phyloP scores from a whole-genome alignment of 2,113 vertebrate genomes.

The Campylorhamphus procurvoides region DNA sequence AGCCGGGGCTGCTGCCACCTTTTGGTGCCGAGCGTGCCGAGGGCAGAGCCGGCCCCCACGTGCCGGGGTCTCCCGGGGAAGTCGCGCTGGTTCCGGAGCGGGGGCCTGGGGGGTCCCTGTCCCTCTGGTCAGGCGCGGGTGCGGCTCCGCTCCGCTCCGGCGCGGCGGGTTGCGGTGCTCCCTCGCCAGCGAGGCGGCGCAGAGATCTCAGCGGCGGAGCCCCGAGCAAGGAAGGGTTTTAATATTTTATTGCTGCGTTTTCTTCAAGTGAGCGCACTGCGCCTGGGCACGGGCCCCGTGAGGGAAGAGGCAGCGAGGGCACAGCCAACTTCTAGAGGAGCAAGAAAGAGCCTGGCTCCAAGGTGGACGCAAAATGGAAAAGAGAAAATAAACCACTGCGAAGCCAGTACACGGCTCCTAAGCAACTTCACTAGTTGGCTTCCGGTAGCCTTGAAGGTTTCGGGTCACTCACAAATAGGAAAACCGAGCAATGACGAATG shows the following conservation, averaged over 20 bases:
- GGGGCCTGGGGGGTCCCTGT: background rate
- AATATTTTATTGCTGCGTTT: slow-evolving; percentile 44
- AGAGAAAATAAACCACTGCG: background rate
- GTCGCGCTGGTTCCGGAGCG: background rate
- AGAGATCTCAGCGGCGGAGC: background rate
- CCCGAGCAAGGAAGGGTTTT: background rate
- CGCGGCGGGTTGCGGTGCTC: background rate
- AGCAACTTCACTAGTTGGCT: background rate
- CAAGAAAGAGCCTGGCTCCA: background rate
- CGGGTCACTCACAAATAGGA: background rate
- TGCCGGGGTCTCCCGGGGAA: background rate
- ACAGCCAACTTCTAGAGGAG: background rate
- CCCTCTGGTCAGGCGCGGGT: background rate
- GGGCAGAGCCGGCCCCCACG: too few relatives aligned
- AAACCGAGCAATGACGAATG: background rate
- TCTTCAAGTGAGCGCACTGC: slow-evolving; percentile 10
- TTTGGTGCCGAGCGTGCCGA: too few relatives aligned
- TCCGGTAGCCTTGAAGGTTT: background rate
- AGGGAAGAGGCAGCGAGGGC: background rate
- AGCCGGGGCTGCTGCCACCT: background rate
- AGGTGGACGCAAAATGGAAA: background rate
- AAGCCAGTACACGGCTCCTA: background rate
- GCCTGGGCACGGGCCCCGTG: background rate
- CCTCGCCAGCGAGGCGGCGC: background rate
- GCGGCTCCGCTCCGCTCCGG: background rate